A percentile compares a stretch with the other conserved stretches of the same genome.
Evolutionary conservation across 2,113 vertebrate genomes (phyloP).

Genomic region (Coregonus clupeaformis): DNA sequence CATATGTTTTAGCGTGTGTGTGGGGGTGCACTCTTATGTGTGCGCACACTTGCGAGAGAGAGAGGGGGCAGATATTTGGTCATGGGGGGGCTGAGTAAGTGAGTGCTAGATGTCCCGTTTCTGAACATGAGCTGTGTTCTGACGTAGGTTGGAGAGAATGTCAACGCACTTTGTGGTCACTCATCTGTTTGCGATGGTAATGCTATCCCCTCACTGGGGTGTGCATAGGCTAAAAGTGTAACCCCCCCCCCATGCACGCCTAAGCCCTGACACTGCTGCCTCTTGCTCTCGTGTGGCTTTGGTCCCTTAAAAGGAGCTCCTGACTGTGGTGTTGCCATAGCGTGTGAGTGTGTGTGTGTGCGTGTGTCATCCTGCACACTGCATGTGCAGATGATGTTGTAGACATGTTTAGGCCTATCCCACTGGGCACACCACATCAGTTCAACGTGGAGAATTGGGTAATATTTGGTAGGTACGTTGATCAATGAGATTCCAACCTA

Average conservation of each 20-base stretch:
- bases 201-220: constrained; percentile 25
- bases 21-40: background rate
- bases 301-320: constrained; percentile 45
- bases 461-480: too few species aligned
- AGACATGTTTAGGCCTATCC: too few species aligned
- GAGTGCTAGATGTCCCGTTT: constrained; percentile 17
- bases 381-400: too few species aligned
- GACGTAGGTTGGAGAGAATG: constrained; percentile 43
- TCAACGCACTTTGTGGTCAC: constrained; percentile 38
- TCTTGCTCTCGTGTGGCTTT: background rate
- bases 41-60: background rate
- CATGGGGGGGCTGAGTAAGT: background rate
- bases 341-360: background rate
- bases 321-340: constrained; percentile 15
- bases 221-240: constrained; percentile 32
- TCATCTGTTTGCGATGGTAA: constrained; percentile 42
- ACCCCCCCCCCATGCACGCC: constrained; percentile 3
- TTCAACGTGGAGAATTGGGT: too few species aligned
- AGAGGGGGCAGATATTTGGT: background rate
- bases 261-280: constrained; percentile 10
- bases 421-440: too few species aligned
- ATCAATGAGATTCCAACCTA: too few species aligned
- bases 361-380: too few species aligned
- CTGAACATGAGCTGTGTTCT: constrained; percentile 45
- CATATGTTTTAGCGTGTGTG: background rate